These are phyloP conservation scores for Nymphalis urticae DNA, from an alignment of 2,888 invertebrate genomes.

Conservation along the genomic window DNA sequence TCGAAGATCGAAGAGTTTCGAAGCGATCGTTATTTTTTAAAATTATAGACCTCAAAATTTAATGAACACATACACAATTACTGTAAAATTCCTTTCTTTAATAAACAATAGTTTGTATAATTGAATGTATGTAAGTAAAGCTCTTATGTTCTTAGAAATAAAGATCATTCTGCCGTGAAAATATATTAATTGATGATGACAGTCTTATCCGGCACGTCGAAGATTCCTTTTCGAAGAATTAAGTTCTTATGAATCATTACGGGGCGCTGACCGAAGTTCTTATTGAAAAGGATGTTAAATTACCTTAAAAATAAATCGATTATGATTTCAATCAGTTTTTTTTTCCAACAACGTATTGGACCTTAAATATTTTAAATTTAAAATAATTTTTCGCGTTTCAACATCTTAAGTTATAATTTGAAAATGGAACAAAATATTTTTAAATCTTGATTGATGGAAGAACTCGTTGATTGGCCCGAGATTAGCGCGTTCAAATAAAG, in stretches of 20 bases:
- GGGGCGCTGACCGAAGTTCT: constrained; percentile 26
- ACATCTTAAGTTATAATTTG: too few relatives aligned
- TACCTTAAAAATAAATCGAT: background rate
- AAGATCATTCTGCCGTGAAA: background rate
- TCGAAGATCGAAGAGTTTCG: too few relatives aligned
- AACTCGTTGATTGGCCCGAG: too few relatives aligned
- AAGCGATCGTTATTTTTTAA: too few relatives aligned
- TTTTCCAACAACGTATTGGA: background rate
- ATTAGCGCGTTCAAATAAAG: too few relatives aligned
- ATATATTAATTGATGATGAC: background rate
- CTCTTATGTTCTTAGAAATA: background rate
- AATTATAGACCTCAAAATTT: too few relatives aligned
- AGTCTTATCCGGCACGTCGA: constrained; percentile 20
- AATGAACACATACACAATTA: background rate
- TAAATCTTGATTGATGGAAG: too few relatives aligned
- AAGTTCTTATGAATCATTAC: constrained; percentile 10
- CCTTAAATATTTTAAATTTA: too few relatives aligned
- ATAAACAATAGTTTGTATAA: background rate
- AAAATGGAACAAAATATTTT: too few relatives aligned
- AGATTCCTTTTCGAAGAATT: constrained; percentile 22
- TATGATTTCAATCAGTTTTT: background rate
- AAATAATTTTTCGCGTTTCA: too few relatives aligned
- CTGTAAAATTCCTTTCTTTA: background rate
- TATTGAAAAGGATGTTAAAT: background rate
- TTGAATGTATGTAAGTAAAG: background rate